Evolutionary conservation across 2,113 vertebrate species (phyloP), one percentile per base, ranked within the genome.

Genomic region (Cebidichthys violaceus): DNA sequence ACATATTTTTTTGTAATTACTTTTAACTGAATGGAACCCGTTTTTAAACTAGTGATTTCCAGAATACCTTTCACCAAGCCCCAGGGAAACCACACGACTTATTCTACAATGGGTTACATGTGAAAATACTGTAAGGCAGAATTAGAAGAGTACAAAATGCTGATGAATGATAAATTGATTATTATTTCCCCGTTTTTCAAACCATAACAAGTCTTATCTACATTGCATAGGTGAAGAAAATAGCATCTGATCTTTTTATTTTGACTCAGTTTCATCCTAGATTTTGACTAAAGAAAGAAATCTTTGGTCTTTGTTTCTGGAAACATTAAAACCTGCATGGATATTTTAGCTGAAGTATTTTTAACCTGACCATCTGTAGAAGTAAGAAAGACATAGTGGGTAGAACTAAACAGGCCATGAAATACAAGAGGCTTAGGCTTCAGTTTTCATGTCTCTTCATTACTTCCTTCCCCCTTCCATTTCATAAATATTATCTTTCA

Each of bases 61-160:
- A 64, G 35, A 70, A 77, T 77, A 67, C 52, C 43, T 77, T 85
- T 82, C 22, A 59, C 6, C 27, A 62, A 55, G 55, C 57, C 6
- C 0, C 17, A 31, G 29, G 35, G 35, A 64, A 79, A 72, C 15
- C 9, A 9, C 29, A 57, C 29, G 24, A 31, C 13, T 13, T 83
- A 33, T 43, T 69, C 8, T 35, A 9, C 14, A 1, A 45, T 14
- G 18, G 31, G 13, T 67, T 67, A 22, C 47, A 20, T 50, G 1
- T 41, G 31, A 18, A 57, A 57, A 70, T 70, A 22, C 33, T 2
- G 11, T 27, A 18, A 31, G n/a, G 13, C 4, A 22, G 37, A 54
- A 29, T 35, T 59, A 60, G n/a, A 71, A 13, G 9, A 17, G 4
- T 67, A 22, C 24, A 68, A 61, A 33, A 41, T 60, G n/a, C 2